Conservation (phyloP, 2,113 vertebrate genomes). For the Callocephalon fimbriatum region DNA sequence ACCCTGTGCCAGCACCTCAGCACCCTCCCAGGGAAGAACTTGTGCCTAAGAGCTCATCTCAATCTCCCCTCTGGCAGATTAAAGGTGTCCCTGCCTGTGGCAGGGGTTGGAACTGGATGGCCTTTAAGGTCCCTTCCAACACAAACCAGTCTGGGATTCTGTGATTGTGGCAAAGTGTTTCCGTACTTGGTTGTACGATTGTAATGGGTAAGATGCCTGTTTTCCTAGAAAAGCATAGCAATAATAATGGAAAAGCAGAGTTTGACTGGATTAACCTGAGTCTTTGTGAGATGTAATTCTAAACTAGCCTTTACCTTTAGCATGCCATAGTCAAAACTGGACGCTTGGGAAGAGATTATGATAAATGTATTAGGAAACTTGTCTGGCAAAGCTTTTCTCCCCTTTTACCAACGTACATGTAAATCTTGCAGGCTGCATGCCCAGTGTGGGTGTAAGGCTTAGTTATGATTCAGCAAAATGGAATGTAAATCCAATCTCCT, state of each 20-base stretch:
- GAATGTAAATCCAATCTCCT: slow-evolving; percentile 42
- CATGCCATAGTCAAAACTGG: background rate
- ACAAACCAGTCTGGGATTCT: background rate
- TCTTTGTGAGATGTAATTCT: background rate
- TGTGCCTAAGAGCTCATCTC: too few species aligned
- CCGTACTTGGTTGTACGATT: background rate
- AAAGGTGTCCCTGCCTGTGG: too few species aligned
- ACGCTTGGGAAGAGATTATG: background rate
- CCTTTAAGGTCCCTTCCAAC: background rate
- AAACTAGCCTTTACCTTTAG: background rate
- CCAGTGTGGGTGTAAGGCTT: slow-evolving; percentile 13
- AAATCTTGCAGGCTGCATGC: slow-evolving; percentile 16
- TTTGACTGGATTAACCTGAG: background rate
- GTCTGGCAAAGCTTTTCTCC: slow-evolving; percentile 4
- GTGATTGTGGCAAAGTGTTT: background rate
- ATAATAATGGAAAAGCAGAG: background rate
- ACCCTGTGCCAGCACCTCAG: background rate
- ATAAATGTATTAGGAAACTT: background rate
- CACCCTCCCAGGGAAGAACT: background rate
- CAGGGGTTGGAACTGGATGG: background rate
- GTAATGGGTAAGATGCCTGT: background rate
- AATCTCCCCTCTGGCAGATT: too few species aligned
- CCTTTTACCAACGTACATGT: slow-evolving; percentile 25
- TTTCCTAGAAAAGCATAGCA: background rate
- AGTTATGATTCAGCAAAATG: slow-evolving; percentile 36